Percentiles rank a stretch among this genome's conserved stretches.
phyloP scores from a whole-genome alignment of 2,888 invertebrate species.

The Atherix ibis region DNA sequence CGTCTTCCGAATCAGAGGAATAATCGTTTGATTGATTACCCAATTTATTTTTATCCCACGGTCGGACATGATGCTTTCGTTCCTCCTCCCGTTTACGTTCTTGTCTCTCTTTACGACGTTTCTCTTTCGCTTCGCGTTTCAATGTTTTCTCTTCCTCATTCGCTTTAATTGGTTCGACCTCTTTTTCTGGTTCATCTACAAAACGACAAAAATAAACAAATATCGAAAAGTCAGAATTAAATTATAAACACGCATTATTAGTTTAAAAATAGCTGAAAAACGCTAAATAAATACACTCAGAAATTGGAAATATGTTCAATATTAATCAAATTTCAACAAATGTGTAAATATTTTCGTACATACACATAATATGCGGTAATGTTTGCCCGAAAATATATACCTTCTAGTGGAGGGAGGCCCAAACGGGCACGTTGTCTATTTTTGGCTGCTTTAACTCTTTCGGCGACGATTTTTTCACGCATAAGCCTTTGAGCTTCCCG shows the following conservation, averaged over 20 bases:
- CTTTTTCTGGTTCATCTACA: constrained; percentile 9
- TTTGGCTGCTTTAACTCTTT: constrained; percentile 54
- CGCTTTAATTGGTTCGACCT: constrained; percentile 9
- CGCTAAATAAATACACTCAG: no score
- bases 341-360: no score
- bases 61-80: constrained; percentile 37
- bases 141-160: constrained; percentile 23
- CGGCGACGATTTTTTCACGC: constrained; percentile 50
- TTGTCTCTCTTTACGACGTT: constrained; percentile 19
- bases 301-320: no score
- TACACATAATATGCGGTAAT: background rate
- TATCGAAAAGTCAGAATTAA: background rate
- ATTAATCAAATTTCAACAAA: no score
- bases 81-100: constrained; percentile 28
- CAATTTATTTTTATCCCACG: constrained; percentile 51
- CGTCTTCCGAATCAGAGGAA: constrained; percentile 11
- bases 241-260: background rate
- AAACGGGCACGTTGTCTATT: constrained; percentile 56
- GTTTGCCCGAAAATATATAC: constrained; percentile 13
- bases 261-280: no score
- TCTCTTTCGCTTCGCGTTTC: constrained; percentile 17
- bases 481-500: constrained; percentile 43
- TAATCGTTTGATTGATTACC: constrained; percentile 20
- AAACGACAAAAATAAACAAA: background rate
- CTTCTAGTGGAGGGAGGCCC: constrained; percentile 53